Percentiles rank a stretch among this genome's conserved stretches.
Evolutionary conservation across 2,797 vertebrate genomes (phyloP).

Genomic region (Gallinago nigripennis): DNA sequence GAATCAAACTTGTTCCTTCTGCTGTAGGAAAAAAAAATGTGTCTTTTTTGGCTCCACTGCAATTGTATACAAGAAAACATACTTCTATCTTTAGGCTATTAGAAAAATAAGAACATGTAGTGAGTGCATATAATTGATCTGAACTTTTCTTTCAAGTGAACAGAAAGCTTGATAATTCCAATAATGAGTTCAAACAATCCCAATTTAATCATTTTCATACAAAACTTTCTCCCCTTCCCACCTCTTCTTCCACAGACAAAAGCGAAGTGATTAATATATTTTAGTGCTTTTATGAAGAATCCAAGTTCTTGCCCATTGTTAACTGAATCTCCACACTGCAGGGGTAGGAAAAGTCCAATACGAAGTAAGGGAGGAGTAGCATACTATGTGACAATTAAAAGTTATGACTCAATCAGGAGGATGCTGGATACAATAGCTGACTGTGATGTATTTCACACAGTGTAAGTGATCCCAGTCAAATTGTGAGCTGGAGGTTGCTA

Average conservation of each 20-base stretch:
- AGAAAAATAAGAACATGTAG: constrained; percentile 59
- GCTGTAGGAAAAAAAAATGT: constrained; percentile 2
- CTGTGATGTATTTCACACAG: not conserved
- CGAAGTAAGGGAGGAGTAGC: not conserved
- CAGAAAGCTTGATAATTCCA: constrained; percentile 52
- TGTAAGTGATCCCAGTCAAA: not conserved
- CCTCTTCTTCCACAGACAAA: constrained; percentile 19
- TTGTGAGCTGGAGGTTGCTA: not conserved
- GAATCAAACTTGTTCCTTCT: constrained; percentile 2
- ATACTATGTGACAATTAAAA: not conserved
- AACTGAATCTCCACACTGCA: not conserved
- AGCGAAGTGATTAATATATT: constrained; percentile 42
- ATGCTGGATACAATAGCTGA: not conserved
- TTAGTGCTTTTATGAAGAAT: constrained; percentile 31
- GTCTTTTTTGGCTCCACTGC: not conserved
- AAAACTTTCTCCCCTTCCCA: constrained; percentile 18
- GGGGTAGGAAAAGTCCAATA: not conserved
- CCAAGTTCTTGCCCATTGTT: not conserved
- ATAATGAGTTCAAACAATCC: constrained; percentile 57
- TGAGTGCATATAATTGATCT: constrained; percentile 57
- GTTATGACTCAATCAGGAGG: not conserved
- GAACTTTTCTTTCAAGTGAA: constrained; percentile 63
- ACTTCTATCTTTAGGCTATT: constrained; percentile 59
- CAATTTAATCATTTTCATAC: constrained; percentile 32
- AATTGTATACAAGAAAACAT: constrained; percentile 46